Evolutionary conservation across 1,140 invertebrate genomes (phyloP).

Genomic region (Chymomyza costata): DNA sequence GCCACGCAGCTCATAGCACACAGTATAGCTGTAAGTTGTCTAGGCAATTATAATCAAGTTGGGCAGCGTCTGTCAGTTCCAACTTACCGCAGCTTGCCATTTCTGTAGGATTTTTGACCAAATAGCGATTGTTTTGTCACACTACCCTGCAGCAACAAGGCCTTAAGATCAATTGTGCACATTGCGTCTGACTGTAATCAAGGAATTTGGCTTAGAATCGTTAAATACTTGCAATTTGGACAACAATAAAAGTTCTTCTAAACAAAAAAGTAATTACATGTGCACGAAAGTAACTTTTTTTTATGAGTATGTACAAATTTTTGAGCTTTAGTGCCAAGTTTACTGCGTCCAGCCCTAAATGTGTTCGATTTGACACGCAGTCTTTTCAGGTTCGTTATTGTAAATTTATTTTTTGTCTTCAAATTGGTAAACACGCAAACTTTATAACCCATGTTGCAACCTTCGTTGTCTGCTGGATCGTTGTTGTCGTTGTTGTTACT

Average conservation of each 20-base stretch:
- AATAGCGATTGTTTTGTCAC: no score
- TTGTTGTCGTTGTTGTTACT: conserved; percentile 21
- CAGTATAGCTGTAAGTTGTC: conserved; percentile 14
- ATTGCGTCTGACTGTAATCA: no score
- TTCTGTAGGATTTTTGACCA: no score
- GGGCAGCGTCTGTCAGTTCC: no score
- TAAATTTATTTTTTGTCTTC: conserved; percentile 32
- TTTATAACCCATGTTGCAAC: conserved; percentile 9
- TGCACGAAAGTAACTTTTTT: conserved; percentile 1
- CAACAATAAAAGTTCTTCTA: not conserved
- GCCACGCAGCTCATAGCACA: conserved; percentile 27
- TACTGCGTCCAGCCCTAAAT: conserved; percentile 26
- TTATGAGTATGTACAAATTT: not conserved
- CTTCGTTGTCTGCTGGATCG: conserved; percentile 13
- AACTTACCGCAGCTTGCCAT: no score
- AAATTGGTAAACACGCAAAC: conserved; percentile 38
- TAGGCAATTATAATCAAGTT: no score
- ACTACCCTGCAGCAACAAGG: conserved; percentile 20
- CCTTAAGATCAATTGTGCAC: conserved; percentile 36
- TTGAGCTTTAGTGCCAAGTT: conserved; percentile 5
- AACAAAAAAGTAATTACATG: conserved; percentile 1
- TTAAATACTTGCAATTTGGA: conserved; percentile 19
- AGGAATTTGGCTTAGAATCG: no score
- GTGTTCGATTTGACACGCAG: conserved; percentile 52
- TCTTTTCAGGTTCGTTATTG: conserved; percentile 36